Evolutionary conservation across 23 tunicate species (phyloP).

Genomic region (Halocynthia roretzi): DNA sequence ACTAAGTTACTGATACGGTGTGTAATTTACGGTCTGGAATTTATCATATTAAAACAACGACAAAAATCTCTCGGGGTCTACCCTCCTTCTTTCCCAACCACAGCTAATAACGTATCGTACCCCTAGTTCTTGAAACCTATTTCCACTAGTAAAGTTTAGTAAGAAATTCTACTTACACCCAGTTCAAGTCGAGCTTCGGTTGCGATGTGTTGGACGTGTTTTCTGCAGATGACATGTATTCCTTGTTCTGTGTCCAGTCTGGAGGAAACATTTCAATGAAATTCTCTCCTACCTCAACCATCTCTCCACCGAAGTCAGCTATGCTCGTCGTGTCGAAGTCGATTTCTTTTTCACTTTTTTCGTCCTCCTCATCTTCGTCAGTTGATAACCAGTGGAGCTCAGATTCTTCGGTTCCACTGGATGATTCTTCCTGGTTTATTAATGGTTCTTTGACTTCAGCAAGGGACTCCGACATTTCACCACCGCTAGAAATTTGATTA

Average conservation of each 20-base stretch:
- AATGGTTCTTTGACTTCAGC: too few species aligned
- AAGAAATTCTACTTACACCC: slow-evolving; percentile 17
- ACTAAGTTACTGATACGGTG: too few species aligned
- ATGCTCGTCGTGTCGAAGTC: slow-evolving; percentile 10
- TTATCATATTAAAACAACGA: too few species aligned
- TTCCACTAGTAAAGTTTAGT: too few species aligned
- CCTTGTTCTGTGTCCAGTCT: slow-evolving; percentile 10
- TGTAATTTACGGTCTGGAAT: too few species aligned
- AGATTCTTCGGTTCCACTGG: not conserved
- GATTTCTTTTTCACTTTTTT: not conserved
- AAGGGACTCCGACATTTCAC: too few species aligned
- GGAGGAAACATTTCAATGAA: slow-evolving; percentile 13
- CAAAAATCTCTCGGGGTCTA: too few species aligned
- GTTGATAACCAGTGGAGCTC: not conserved
- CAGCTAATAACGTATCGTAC: too few species aligned
- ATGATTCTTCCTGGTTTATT: not conserved
- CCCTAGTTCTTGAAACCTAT: too few species aligned
- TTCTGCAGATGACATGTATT: not conserved
- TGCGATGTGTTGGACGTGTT: slow-evolving; percentile 1
- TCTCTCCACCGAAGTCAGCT: slow-evolving; percentile 17
- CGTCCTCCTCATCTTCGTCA: not conserved
- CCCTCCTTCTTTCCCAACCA: too few species aligned
- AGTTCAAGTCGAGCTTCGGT: slow-evolving; percentile 17
- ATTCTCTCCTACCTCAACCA: slow-evolving; percentile 1
- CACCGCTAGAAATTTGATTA: too few species aligned